Conservation (phyloP, 1,140 invertebrate genomes). For the Lerema accius region DNA sequence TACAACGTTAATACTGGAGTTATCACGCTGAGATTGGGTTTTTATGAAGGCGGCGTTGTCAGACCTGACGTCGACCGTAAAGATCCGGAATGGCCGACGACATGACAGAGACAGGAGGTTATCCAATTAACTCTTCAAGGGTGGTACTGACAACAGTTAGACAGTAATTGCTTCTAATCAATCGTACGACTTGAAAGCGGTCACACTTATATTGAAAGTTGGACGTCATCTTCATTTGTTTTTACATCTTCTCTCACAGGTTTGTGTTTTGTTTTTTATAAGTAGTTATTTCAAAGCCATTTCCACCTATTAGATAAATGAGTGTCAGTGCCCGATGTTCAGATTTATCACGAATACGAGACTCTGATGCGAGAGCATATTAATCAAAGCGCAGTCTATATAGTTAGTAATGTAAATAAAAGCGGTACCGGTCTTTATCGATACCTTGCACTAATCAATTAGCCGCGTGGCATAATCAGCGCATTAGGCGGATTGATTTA, state of each 20-base stretch:
- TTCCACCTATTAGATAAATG: background rate
- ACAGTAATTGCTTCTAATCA: slow-evolving; percentile 20
- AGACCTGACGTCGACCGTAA: slow-evolving; percentile 6
- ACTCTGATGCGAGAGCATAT: slow-evolving; percentile 7
- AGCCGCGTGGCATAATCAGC: slow-evolving; percentile 51
- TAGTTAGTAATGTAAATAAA: no score
- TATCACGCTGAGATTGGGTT: slow-evolving; percentile 16
- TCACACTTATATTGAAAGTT: background rate
- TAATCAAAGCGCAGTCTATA: slow-evolving; percentile 22
- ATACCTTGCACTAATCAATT: slow-evolving; percentile 59
- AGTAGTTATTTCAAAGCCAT: no score
- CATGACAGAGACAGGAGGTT: slow-evolving; percentile 19
- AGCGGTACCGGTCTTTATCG: slow-evolving; percentile 41
- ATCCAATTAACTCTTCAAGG: slow-evolving; percentile 25
- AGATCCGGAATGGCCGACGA: slow-evolving; percentile 19
- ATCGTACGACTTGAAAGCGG: slow-evolving; percentile 11
- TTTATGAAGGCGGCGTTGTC: slow-evolving; percentile 5
- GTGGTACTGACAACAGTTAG: slow-evolving; percentile 19
- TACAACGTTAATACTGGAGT: slow-evolving; percentile 22
- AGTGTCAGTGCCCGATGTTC: background rate
- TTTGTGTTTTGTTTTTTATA: no score
- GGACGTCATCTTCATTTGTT: background rate
- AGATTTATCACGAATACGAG: slow-evolving; percentile 9
- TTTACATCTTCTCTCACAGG: background rate
- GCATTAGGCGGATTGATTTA: slow-evolving; percentile 64